Evolutionary conservation across 1,140 invertebrate genomes (phyloP).

Genomic region (Ceratina japonica): DNA sequence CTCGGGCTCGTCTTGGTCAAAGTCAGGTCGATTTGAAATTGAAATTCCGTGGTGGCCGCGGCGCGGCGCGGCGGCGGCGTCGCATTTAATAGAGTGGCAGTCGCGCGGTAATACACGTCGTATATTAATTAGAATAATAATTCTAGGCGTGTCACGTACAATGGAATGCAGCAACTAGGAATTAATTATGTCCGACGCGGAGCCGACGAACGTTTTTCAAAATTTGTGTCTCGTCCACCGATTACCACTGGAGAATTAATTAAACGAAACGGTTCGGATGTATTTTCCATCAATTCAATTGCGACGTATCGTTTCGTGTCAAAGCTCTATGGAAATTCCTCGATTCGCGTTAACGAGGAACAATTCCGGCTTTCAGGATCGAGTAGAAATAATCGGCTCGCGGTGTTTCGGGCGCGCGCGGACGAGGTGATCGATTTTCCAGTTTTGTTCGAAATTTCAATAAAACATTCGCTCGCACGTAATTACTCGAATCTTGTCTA

Average conservation of each 20-base stretch:
- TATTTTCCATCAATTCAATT: slow-evolving; percentile 9
- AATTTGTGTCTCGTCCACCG: not conserved
- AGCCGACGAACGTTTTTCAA: slow-evolving; percentile 1
- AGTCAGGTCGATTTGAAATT: slow-evolving; percentile 31
- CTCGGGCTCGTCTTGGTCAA: not conserved
- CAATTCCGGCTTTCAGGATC: too few species aligned
- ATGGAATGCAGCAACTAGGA: slow-evolving; percentile 15
- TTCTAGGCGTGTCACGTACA: slow-evolving; percentile 22
- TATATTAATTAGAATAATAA: slow-evolving; percentile 48
- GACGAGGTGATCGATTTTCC: too few species aligned
- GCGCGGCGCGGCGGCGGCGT: not conserved
- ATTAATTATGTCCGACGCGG: slow-evolving; percentile 20
- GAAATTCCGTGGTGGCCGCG: slow-evolving; percentile 14
- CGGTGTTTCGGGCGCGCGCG: too few species aligned
- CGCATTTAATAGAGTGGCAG: slow-evolving; percentile 33
- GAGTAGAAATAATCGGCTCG: too few species aligned
- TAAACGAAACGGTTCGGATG: slow-evolving; percentile 1
- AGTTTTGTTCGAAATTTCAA: too few species aligned
- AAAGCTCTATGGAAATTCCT: too few species aligned
- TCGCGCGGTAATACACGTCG: slow-evolving; percentile 21
- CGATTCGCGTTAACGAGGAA: too few species aligned
- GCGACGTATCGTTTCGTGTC: too few species aligned
- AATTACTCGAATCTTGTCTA: too few species aligned
- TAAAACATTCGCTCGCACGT: too few species aligned
- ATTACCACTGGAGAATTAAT: not conserved